phyloP scores from a whole-genome alignment of 2,113 vertebrate species.

The Salvelinus alpinus region DNA sequence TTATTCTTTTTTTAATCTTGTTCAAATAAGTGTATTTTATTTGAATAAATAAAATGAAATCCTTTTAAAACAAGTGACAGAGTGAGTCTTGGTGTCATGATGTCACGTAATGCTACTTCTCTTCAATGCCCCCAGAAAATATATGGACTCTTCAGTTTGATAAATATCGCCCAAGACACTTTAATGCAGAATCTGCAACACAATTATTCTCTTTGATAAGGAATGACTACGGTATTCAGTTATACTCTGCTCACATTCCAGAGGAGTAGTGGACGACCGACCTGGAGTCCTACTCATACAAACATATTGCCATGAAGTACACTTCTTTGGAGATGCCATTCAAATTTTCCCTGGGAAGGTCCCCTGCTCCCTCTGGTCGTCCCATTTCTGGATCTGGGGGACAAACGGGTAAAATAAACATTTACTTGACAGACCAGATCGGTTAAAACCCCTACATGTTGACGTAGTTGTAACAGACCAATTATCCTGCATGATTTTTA shows the following conservation, averaged over 20 bases:
- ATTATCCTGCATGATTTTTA: not conserved
- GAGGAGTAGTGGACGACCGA: constrained; percentile 20
- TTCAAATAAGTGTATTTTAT: constrained; percentile 59
- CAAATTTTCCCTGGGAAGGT: constrained; percentile 84
- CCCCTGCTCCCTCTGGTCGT: constrained; percentile 76
- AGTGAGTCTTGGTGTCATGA: not conserved
- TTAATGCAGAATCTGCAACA: constrained; percentile 64
- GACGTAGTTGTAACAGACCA: not conserved
- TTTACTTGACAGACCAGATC: not conserved
- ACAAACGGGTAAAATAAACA: not conserved
- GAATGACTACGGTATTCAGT: constrained; percentile 55
- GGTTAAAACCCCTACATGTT: not conserved
- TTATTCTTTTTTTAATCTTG: constrained; percentile 69
- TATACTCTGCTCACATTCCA: constrained; percentile 23
- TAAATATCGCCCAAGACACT: constrained; percentile 63
- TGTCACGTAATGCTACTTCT: not conserved
- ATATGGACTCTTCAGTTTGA: constrained; percentile 19
- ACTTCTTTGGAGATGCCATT: constrained; percentile 35
- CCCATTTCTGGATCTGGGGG: constrained; percentile 77
- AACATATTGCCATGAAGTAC: constrained; percentile 29
- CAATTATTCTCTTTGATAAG: constrained; percentile 44
- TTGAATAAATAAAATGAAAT: constrained; percentile 60
- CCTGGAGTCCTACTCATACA: constrained; percentile 24
- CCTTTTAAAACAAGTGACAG: not conserved
- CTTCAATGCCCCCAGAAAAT: not conserved